Conservation (phyloP, 1,140 invertebrate genomes). For the Zaprionus nigranus region DNA sequence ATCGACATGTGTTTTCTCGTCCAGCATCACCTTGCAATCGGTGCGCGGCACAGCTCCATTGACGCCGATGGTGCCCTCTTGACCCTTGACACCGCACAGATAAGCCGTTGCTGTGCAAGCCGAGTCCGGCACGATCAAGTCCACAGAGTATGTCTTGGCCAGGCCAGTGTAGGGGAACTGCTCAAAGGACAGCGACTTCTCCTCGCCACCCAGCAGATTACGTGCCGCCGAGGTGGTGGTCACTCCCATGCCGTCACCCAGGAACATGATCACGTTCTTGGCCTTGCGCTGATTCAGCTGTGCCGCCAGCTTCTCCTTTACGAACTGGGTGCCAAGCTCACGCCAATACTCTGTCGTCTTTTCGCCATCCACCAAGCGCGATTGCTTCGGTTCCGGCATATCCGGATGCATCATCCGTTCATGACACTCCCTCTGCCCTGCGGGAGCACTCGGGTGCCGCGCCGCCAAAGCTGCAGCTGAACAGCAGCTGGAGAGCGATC, state of each 20-base stretch:
- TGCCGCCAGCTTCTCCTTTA: conserved; percentile 57
- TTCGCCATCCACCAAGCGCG: conserved; percentile 55
- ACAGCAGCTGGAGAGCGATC: conserved; percentile 43
- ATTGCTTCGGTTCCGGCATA: conserved; percentile 32
- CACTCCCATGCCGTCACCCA: conserved; percentile 93
- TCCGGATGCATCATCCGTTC: conserved; percentile 73
- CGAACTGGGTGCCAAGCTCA: conserved; percentile 55
- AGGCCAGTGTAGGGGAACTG: conserved; percentile 90
- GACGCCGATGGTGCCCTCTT: conserved; percentile 90
- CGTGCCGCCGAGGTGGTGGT: conserved; percentile 89
- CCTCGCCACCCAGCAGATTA: conserved; percentile 88
- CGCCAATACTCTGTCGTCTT: conserved; percentile 77
- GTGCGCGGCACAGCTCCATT: conserved; percentile 87
- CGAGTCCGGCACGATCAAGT: conserved; percentile 92
- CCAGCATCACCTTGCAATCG: conserved; percentile 86
- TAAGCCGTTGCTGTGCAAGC: conserved; percentile 91
- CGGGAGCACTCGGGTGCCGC: conserved; percentile 62
- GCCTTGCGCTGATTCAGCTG: conserved; percentile 85
- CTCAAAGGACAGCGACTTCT: conserved; percentile 89
- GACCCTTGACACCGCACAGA: conserved; percentile 92
- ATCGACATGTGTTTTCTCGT: conserved; percentile 86
- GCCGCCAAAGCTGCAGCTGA: conserved; percentile 10
- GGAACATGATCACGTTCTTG: conserved; percentile 91
- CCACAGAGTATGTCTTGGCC: conserved; percentile 93
- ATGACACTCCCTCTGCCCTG: conserved; percentile 51